phyloP scores from a whole-genome alignment of 2,113 vertebrate genomes.

The Sylvilagus bachmani region DNA sequence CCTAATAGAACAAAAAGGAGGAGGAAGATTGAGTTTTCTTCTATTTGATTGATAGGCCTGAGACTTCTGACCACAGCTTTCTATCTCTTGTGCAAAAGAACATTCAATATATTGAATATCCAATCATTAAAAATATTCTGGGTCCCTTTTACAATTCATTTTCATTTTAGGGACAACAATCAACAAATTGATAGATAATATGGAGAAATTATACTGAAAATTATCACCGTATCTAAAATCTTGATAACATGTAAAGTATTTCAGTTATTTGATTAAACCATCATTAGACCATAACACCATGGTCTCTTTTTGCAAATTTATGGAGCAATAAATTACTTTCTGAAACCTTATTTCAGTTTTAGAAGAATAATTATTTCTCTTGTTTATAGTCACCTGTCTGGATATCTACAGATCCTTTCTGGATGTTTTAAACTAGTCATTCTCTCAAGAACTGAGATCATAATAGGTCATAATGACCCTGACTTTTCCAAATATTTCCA shows the following conservation, averaged over 20 bases:
- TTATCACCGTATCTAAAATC: not conserved
- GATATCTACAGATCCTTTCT: not conserved
- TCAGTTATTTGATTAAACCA: slow-evolving; percentile 5
- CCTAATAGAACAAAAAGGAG: not conserved
- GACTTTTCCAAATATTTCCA: slow-evolving; percentile 56
- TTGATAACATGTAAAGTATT: not conserved
- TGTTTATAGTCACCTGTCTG: slow-evolving; percentile 49
- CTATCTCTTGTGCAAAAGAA: not conserved
- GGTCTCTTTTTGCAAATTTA: slow-evolving; percentile 18
- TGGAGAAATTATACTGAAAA: not conserved
- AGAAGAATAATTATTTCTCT: slow-evolving; percentile 22
- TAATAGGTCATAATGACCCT: slow-evolving; percentile 66
- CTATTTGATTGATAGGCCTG: not conserved
- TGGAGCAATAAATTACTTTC: not conserved
- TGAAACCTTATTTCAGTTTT: slow-evolving; percentile 45
- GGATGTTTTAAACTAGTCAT: not conserved
- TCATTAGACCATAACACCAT: not conserved
- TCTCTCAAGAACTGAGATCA: slow-evolving; percentile 18
- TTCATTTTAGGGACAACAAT: slow-evolving; percentile 26
- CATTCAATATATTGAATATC: not conserved
- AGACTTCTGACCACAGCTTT: not conserved
- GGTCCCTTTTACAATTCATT: not conserved
- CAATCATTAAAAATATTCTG: not conserved
- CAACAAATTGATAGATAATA: not conserved
- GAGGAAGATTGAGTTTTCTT: not conserved